These are phyloP conservation scores for Gymnothorax javanicus DNA, from an alignment of 2,797 vertebrate species.

Conservation along the genomic window DNA sequence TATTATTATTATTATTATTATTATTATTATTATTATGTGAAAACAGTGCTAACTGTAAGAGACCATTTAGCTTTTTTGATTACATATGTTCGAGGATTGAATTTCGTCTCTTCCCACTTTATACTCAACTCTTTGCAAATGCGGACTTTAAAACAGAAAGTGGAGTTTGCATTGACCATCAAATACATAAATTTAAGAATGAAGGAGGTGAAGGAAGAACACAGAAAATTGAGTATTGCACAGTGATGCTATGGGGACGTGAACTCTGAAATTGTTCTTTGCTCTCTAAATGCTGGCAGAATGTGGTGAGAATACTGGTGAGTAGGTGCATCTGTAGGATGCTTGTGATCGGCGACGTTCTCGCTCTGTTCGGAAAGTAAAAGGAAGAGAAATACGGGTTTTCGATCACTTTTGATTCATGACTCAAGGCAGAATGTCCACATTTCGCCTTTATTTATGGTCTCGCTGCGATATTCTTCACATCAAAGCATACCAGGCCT, in stretches of 20 bases:
- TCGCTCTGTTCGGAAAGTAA: background rate
- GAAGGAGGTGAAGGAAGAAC: no score
- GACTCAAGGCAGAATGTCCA: background rate
- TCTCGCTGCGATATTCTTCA: background rate
- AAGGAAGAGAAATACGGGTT: background rate
- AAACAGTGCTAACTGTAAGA: no score
- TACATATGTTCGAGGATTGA: background rate
- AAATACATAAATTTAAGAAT: no score
- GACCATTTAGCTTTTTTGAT: background rate
- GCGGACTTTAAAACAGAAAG: no score
- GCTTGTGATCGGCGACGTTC: background rate
- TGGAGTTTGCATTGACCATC: no score
- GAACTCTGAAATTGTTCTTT: no score
- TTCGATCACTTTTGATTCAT: background rate
- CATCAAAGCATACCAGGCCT: background rate
- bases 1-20: no score
- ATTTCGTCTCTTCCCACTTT: background rate
- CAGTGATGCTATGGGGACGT: no score
- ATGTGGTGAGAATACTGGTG: background rate
- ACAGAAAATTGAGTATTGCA: no score
- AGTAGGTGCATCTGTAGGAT: background rate
- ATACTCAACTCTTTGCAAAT: background rate
- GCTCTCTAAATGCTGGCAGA: no score
- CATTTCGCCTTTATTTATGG: background rate
- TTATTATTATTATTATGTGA: background rate